Base-by-base conservation (phyloP, 2,797 vertebrate genomes). In the Spinus pinus region DNA sequence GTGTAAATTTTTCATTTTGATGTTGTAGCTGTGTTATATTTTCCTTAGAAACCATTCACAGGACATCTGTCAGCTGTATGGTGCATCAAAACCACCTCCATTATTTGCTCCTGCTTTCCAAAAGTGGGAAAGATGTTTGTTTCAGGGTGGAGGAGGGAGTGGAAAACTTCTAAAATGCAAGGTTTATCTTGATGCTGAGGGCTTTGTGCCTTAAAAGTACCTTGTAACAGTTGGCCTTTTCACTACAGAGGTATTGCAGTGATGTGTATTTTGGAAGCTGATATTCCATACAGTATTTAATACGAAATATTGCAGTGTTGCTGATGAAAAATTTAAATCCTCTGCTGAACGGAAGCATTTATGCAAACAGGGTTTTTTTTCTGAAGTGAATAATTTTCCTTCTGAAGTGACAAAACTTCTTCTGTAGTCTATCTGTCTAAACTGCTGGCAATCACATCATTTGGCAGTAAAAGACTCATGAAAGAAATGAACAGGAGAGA, bases 31-130 rank as follows among this genome's bases (percentile, higher is more conserved):
- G 57, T 67, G 67, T 64, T 96, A 7, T 86, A 61, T 91, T 94
- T 96, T 89, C 81, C 75, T 89, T 92, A 67, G 93, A 87, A 95
- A 85, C 78, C 81, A 87, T 93, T 96, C 71, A 84, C 91, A 87
- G 53, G 92, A 93, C 88, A 92, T 90, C 90, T 95, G 93, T 93
- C 88, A 89, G 79, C 91, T 95, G 80, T 66, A 75, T 73, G 70
- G 91, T 92, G 70, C 93, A 94, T 96, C 95, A 91, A 92, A 95
- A 28, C 90, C 88, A 94, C 92, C 81, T 92, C 88, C 81, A 15
- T 87, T 93, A 90, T 94, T 95, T 77, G 60, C 61, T 86, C 35
- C 87, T 91, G 65, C 71, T 82, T 95, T 92, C 90, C 42, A 78
- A 92, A 93, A 87, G 69, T 65, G 69, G 79, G 56, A 67, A 64